Percentiles rank a stretch among this genome's conserved stretches.
Conservation (phyloP, 2,797 vertebrate species). For the Halcyon chelicuti region DNA sequence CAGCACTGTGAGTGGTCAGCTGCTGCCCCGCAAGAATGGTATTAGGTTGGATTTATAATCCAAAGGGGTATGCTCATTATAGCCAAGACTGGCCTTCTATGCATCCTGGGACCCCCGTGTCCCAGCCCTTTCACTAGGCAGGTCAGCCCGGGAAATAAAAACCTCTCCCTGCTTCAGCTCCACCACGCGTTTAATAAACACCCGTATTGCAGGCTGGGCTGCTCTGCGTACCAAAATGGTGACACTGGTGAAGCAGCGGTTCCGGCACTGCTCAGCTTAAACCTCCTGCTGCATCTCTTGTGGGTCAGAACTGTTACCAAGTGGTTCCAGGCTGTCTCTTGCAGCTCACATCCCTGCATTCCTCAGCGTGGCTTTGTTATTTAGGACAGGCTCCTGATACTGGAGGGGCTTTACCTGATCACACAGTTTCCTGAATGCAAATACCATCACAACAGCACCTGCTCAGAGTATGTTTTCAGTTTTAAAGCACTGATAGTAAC, state of each 20-base stretch:
- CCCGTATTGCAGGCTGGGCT: constrained; percentile 6
- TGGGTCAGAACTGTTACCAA: neutral
- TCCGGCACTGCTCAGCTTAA: neutral
- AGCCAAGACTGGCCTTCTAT: neutral
- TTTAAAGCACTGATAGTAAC: neutral
- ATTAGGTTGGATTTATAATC: neutral
- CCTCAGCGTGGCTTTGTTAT: neutral
- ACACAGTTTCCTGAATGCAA: neutral
- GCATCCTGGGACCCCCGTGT: neutral
- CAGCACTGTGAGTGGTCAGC: neutral
- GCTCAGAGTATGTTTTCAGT: neutral
- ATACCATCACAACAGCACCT: neutral
- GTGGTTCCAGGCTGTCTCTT: neutral
- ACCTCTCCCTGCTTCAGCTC: neutral
- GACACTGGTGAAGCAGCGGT: neutral
- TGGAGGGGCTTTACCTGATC: neutral
- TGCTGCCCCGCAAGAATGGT: neutral
- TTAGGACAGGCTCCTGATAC: neutral
- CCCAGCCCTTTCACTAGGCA: neutral
- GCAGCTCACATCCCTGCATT: neutral
- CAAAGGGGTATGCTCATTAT: neutral
- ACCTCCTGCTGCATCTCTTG: neutral
- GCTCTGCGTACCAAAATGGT: neutral
- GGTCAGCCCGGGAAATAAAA: neutral
- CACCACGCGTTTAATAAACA: constrained; percentile 3